Percentiles rank a stretch among this genome's conserved stretches.
Conservation (phyloP, 2,113 vertebrate genomes). For the Prochilodus magdalenae region DNA sequence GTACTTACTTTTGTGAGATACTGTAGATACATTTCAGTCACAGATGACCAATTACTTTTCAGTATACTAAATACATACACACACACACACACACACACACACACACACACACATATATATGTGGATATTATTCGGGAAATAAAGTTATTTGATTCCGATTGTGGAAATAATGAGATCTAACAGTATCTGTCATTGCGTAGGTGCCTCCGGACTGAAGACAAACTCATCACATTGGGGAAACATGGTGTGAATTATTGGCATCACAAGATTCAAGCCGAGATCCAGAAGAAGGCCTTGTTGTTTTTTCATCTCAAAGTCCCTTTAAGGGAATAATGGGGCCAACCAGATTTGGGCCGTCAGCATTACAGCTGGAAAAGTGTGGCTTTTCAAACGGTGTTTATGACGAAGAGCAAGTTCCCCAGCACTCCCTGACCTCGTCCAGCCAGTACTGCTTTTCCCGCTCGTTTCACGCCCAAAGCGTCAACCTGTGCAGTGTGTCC, state of each 20-base stretch:
- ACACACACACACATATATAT: too few relatives aligned
- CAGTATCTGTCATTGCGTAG: neutral
- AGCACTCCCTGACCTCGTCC: constrained; percentile 70
- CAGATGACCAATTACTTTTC: too few relatives aligned
- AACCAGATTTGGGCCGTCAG: constrained; percentile 70
- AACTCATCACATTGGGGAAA: neutral
- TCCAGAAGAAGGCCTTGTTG: neutral
- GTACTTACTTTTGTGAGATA: too few relatives aligned
- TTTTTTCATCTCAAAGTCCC: neutral
- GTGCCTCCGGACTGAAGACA: neutral
- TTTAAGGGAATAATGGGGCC: constrained; percentile 30
- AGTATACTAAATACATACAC: too few relatives aligned
- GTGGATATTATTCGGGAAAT: too few relatives aligned
- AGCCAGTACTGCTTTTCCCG: constrained; percentile 77
- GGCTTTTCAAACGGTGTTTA: constrained; percentile 62
- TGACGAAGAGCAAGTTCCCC: constrained; percentile 61
- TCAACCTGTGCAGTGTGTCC: constrained; percentile 75
- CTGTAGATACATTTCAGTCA: too few relatives aligned
- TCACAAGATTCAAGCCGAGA: neutral
- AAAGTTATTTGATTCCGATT: too few relatives aligned
- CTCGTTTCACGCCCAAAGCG: constrained; percentile 76
- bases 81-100: too few relatives aligned
- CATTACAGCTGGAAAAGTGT: constrained; percentile 68
- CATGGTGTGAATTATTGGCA: neutral
- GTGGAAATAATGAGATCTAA: too few relatives aligned